These are phyloP conservation scores for Torymus aiolomorphi DNA, from an alignment of 2,888 invertebrate species.

Conservation along the genomic window DNA sequence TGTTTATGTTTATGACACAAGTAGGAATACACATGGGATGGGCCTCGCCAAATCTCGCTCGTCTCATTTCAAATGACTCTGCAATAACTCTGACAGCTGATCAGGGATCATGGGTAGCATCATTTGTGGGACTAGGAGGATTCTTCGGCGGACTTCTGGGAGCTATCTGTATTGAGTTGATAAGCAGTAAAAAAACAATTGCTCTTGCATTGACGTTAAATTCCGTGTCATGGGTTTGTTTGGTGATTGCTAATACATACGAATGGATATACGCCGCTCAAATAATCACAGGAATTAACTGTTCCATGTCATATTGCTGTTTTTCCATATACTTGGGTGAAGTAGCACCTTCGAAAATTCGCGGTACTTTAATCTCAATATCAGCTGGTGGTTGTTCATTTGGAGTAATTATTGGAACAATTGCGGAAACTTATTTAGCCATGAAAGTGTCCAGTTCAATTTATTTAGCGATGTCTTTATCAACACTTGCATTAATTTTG, in stretches of 20 bases:
- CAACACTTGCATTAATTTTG: conserved; percentile 62
- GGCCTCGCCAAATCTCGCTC: conserved; percentile 68
- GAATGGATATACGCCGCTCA: conserved; percentile 61
- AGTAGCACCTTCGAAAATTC: conserved; percentile 64
- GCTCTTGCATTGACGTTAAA: conserved; percentile 57
- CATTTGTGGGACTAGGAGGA: conserved; percentile 37
- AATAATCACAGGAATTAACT: conserved; percentile 59
- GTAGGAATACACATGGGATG: conserved; percentile 65
- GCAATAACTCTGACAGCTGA: conserved; percentile 56
- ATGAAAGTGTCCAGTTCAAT: conserved; percentile 65
- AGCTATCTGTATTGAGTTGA: conserved; percentile 54
- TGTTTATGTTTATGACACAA: conserved; percentile 61
- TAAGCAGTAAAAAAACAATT: conserved; percentile 62
- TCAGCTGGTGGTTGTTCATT: conserved; percentile 65
- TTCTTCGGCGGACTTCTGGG: conserved; percentile 61
- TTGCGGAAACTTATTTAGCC: conserved; percentile 66
- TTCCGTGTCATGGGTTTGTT: conserved; percentile 59
- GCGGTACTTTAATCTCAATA: conserved; percentile 67
- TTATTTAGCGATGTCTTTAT: conserved; percentile 57
- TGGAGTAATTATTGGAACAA: conserved; percentile 66
- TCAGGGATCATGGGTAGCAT: conserved; percentile 66
- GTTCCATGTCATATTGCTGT: conserved; percentile 61
- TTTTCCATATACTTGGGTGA: conserved; percentile 67
- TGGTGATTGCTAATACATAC: conserved; percentile 60
- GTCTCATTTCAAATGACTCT: conserved; percentile 59